Evolutionary conservation across 2,113 vertebrate species (phyloP).

Genomic region (Mirza zaza): DNA sequence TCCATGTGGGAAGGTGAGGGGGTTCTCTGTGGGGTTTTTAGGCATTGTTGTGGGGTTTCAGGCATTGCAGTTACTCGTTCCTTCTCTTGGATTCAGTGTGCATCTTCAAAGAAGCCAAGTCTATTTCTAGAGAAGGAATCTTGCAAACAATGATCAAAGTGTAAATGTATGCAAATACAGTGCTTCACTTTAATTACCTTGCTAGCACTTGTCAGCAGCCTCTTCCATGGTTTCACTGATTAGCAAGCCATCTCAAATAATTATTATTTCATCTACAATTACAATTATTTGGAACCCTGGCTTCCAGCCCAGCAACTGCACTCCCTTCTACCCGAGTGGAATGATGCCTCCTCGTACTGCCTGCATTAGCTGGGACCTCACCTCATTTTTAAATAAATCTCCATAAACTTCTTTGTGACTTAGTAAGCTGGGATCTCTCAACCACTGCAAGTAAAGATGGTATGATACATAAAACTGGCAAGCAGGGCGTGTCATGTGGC

Average conservation of each 20-base stretch:
- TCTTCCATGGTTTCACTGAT: conserved; percentile 81
- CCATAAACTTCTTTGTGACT: conserved; percentile 56
- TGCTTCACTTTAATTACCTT: conserved; percentile 85
- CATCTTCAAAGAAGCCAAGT: conserved; percentile 73
- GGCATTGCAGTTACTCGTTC: conserved; percentile 64
- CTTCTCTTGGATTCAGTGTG: conserved; percentile 78
- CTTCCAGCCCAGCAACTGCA: conserved; percentile 64
- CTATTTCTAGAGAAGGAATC: conserved; percentile 81
- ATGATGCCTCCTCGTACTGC: neutral
- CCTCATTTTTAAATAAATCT: conserved; percentile 61
- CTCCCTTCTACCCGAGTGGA: neutral
- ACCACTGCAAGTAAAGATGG: neutral
- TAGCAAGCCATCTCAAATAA: conserved; percentile 84
- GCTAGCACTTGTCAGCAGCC: conserved; percentile 80
- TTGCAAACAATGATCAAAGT: conserved; percentile 82
- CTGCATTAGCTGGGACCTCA: conserved; percentile 20
- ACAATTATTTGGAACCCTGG: conserved; percentile 77
- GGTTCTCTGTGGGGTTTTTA: conserved; percentile 61
- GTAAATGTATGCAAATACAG: conserved; percentile 86
- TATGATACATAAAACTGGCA: neutral
- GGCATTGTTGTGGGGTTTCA: conserved; percentile 79
- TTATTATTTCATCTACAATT: conserved; percentile 85
- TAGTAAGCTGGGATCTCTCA: conserved; percentile 35
- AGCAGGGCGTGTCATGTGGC: neutral
- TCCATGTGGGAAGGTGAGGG: conserved; percentile 59